phyloP scores from a whole-genome alignment of 2,888 invertebrate genomes.

The Strigamia crassipes region DNA sequence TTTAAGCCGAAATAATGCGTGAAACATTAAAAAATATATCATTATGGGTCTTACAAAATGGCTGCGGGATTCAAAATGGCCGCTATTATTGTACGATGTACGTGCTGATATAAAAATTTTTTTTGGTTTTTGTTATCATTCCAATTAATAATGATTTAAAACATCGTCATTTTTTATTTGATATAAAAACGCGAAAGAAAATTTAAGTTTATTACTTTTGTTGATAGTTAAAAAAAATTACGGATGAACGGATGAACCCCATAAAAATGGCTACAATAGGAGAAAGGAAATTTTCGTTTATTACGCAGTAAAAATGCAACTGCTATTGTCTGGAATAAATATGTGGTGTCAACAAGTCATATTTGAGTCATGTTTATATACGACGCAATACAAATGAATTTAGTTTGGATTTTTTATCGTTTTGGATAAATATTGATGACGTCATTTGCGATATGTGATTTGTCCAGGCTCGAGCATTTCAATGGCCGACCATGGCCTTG shows the following conservation, averaged over 20 bases:
- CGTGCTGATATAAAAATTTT: too few relatives aligned
- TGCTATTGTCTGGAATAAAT: neutral
- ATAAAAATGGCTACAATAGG: neutral
- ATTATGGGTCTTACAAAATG: too few relatives aligned
- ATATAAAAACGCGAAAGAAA: neutral
- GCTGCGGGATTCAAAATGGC: too few relatives aligned
- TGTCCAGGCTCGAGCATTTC: neutral
- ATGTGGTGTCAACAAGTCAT: neutral
- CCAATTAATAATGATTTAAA: too few relatives aligned
- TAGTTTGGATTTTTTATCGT: neutral
- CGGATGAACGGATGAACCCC: neutral
- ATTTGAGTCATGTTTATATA: neutral
- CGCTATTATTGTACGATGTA: too few relatives aligned
- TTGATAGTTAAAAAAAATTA: neutral
- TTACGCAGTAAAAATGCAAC: neutral
- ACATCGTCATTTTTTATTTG: too few relatives aligned
- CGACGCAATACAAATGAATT: neutral
- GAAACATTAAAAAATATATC: neutral
- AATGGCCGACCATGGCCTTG: constrained; percentile 34
- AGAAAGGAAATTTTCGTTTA: neutral
- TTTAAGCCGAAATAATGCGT: neutral
- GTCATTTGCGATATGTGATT: neutral
- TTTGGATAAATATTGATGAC: neutral
- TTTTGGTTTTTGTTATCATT: too few relatives aligned
- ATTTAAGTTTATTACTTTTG: neutral